Evolutionary conservation across 2,113 vertebrate species (phyloP), one percentile per base, ranked within the genome.

Genomic region (Hydrochoerus hydrochaeris): DNA sequence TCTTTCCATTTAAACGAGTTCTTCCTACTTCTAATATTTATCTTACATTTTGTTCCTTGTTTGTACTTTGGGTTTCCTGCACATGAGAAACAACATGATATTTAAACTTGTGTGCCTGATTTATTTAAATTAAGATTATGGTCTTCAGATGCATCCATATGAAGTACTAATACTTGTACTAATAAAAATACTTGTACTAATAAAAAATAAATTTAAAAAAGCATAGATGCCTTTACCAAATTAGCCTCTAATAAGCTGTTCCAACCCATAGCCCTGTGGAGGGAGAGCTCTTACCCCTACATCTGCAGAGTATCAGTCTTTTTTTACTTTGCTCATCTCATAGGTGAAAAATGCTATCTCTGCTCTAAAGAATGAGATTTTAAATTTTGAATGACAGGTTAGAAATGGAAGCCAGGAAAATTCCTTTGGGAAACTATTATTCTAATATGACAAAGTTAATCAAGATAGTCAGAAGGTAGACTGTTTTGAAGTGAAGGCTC

Each of bases 381-480:
- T 91, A 57, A 90, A 94, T 35, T 96, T 80, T 94, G 90, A 95
- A 75, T 97, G 92, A 95, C 87, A 96, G 91, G 49, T 83, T 77
- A 73, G 90, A 95, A 97, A 84, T 13, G 8, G 46, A 91, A 94
- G 84, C 69, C 84, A 92, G 71, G 24, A 96, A 95, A 97, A 95
- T 95, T 96, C 63, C 92, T 96, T 95, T 90, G 97, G 90, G 94
- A 96, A 95, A 88, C 57, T 84, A 88, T 82, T 97, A 95, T 94
- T 93, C 38, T 92, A 95, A 93, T 92, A 93, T 93, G 87, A 93
- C 95, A 97, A 88, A 93, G 30, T 96, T 95, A 97, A 96, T 96
- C 89, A 95, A 67, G 94, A 81, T 20, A 92, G 60, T 63, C 49
- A 73, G 54, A 88, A 90, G 84, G 60, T 26, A 46, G 73, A 67